Percentiles rank a stretch among this genome's conserved stretches.
Conservation (phyloP, 1,140 invertebrate genomes). For the Eumaeus atala region DNA sequence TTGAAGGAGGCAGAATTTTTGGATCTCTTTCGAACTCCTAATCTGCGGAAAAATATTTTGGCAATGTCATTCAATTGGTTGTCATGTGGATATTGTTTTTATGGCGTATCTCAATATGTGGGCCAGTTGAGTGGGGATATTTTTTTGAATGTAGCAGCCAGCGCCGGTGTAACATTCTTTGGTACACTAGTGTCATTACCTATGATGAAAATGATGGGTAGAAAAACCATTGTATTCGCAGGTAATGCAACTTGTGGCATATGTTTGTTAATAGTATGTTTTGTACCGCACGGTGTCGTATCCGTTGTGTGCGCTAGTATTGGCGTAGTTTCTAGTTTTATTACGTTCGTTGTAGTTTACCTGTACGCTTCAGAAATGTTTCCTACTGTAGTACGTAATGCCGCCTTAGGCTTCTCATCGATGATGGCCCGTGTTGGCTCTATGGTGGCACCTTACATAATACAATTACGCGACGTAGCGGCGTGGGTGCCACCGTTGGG, state of each 20-base stretch:
- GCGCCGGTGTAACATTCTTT: slow-evolving; percentile 77
- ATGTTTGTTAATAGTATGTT: slow-evolving; percentile 75
- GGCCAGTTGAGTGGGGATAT: slow-evolving; percentile 82
- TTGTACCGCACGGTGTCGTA: slow-evolving; percentile 63
- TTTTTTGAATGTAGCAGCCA: slow-evolving; percentile 82
- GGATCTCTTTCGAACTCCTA: slow-evolving; percentile 84
- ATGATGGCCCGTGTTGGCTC: slow-evolving; percentile 81
- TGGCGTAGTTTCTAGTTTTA: slow-evolving; percentile 81
- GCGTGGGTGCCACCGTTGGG: slow-evolving; percentile 79
- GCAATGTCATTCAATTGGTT: slow-evolving; percentile 82
- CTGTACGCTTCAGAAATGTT: slow-evolving; percentile 81
- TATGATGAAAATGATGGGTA: slow-evolving; percentile 76
- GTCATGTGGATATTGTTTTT: slow-evolving; percentile 83
- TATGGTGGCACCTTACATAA: slow-evolving; percentile 79
- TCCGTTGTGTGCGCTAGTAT: slow-evolving; percentile 76
- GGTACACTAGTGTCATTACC: slow-evolving; percentile 79
- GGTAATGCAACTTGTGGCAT: slow-evolving; percentile 75
- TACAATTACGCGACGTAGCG: slow-evolving; percentile 62
- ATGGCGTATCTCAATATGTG: slow-evolving; percentile 84
- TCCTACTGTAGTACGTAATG: slow-evolving; percentile 80
- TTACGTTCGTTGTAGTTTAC: slow-evolving; percentile 80
- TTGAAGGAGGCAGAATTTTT: slow-evolving; percentile 76
- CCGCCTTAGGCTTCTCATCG: slow-evolving; percentile 79
- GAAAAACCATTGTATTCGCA: slow-evolving; percentile 75
- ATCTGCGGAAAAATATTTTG: slow-evolving; percentile 83